These are phyloP conservation scores for Drosophila sordidula DNA, from an alignment of 2,888 invertebrate genomes.

Conservation along the genomic window DNA sequence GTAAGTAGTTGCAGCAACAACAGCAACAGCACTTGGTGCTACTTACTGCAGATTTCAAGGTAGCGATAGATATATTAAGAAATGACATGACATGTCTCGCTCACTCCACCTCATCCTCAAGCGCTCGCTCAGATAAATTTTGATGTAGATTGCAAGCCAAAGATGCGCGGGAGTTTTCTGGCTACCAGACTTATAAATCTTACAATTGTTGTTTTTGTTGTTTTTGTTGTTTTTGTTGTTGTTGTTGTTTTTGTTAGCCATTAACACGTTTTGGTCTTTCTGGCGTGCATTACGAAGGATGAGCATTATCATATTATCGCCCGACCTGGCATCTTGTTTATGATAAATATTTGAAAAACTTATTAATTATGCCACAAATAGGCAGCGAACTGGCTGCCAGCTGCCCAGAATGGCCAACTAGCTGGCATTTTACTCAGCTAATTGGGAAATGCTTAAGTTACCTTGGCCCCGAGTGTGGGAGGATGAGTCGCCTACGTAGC, in stretches of 20 bases:
- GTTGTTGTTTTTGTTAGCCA: conserved; percentile 39
- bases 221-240: conserved; percentile 13
- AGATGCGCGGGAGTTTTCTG: conserved; percentile 56
- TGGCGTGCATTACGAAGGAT: conserved; percentile 61
- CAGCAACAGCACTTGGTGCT: conserved; percentile 61
- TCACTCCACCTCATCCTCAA: conserved; percentile 52
- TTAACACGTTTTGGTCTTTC: conserved; percentile 71
- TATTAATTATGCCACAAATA: conserved; percentile 79
- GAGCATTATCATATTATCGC: conserved; percentile 72
- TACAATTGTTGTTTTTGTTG: conserved; percentile 5
- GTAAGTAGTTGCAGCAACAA: conserved; percentile 65
- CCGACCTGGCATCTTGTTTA: conserved; percentile 62
- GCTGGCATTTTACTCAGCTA: conserved; percentile 66
- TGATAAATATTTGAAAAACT: conserved; percentile 76
- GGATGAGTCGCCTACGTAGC: conserved; percentile 31
- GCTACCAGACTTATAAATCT: conserved; percentile 44
- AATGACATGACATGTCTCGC: conserved; percentile 79
- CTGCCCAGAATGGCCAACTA: conserved; percentile 22
- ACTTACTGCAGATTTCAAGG: conserved; percentile 77
- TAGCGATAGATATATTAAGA: conserved; percentile 80
- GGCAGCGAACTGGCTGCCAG: conserved; percentile 34
- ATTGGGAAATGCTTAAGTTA: conserved; percentile 58
- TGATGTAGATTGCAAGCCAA: conserved; percentile 71
- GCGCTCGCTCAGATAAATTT: conserved; percentile 67
- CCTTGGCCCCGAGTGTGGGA: conserved; percentile 46